A percentile compares a stretch with the other conserved stretches of the same genome.
Evolutionary conservation across 2,888 invertebrate genomes (phyloP).

Genomic region (Parnassius glacialis): DNA sequence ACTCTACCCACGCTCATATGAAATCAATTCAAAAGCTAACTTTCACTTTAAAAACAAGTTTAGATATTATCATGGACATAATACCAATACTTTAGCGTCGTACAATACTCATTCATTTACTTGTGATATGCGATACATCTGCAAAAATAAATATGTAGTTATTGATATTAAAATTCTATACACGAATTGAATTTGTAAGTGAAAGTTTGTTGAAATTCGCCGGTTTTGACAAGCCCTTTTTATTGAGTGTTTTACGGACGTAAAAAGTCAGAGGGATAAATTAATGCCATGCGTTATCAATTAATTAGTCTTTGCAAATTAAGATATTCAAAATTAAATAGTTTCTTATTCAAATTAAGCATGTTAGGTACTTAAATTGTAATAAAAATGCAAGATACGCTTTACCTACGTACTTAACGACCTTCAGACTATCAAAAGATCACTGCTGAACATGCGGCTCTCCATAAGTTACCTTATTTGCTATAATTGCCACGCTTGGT

Average conservation of each 20-base stretch:
- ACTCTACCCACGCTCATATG: too few relatives aligned
- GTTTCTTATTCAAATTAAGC: not conserved
- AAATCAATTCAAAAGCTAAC: not conserved
- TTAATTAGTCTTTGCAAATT: conserved; percentile 14
- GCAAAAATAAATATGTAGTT: not conserved
- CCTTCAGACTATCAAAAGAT: too few relatives aligned
- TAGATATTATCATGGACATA: not conserved
- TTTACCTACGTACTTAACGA: too few relatives aligned
- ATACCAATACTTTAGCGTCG: too few relatives aligned
- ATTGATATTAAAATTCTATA: conserved; percentile 13
- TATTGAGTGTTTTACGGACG: not conserved
- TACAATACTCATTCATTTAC: not conserved
- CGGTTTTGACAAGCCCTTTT: conserved; percentile 1
- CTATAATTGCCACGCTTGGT: too few relatives aligned
- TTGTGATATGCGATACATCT: conserved; percentile 9
- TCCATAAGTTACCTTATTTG: too few relatives aligned
- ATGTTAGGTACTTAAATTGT: too few relatives aligned
- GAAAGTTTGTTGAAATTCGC: conserved; percentile 17
- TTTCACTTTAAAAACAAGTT: conserved; percentile 4
- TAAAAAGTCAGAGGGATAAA: conserved; percentile 2
- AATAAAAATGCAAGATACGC: too few relatives aligned
- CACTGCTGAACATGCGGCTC: too few relatives aligned
- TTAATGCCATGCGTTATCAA: not conserved
- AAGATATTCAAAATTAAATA: conserved; percentile 9
- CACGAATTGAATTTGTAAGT: conserved; percentile 4